Percentiles rank a stretch among this genome's conserved stretches.
Conservation (phyloP, 2,888 invertebrate genomes). For the Keiferia lycopersicella region DNA sequence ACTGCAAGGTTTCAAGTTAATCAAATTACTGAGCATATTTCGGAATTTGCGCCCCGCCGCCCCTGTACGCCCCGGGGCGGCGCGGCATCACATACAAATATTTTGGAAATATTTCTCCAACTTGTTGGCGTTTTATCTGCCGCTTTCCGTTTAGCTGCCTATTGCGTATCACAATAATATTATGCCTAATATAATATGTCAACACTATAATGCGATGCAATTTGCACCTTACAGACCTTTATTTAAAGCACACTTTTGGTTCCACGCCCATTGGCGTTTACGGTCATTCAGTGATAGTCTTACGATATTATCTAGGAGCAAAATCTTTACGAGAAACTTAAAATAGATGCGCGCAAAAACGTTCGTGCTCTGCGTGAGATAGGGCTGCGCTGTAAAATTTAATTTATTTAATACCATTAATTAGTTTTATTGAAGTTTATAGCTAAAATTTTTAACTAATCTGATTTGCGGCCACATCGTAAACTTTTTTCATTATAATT, state of each 20-base stretch:
- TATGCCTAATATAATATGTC: slow-evolving; percentile 34
- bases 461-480: too few species aligned
- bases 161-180: slow-evolving; percentile 47
- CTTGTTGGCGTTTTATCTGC: slow-evolving; percentile 79
- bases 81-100: slow-evolving; percentile 73
- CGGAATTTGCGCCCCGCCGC: slow-evolving; percentile 1
- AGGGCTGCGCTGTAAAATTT: slow-evolving; percentile 63
- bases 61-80: slow-evolving; percentile 55
- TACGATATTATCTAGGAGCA: slow-evolving; percentile 70
- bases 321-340: slow-evolving; percentile 76
- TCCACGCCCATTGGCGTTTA: not conserved
- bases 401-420: slow-evolving; percentile 39
- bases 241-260: not conserved
- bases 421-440: slow-evolving; percentile 28
- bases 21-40: not conserved
- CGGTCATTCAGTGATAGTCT: slow-evolving; percentile 1
- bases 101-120: slow-evolving; percentile 81
- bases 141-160: slow-evolving; percentile 77
- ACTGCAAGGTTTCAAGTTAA: not conserved
- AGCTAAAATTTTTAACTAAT: not conserved
- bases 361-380: slow-evolving; percentile 45
- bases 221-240: not conserved
- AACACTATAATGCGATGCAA: too few species aligned
- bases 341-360: slow-evolving; percentile 75
- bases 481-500: too few species aligned